Base-by-base conservation (phyloP, 2,113 vertebrate species). In the Oncorhynchus tshawytscha region DNA sequence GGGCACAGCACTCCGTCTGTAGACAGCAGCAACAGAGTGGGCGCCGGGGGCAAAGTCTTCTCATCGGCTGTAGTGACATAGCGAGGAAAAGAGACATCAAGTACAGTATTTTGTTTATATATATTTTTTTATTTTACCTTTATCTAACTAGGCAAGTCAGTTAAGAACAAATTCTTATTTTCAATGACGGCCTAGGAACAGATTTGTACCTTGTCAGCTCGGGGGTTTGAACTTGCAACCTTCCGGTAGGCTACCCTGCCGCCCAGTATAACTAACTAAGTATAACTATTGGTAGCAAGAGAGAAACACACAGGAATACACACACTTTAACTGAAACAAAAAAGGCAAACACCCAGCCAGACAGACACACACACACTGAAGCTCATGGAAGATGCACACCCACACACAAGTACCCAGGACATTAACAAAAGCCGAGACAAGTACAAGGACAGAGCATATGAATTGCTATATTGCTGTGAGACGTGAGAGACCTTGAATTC, bases 1-100 rank as follows among this genome's bases (percentile, higher is more conserved):
- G 98, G 97, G 85, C 97, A 98, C 25, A 99, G 93, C 0, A 99
- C 91, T 8, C 98, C 98, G 20, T 99, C 96, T 0, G 98, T 98
- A 24, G 97, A 99, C 4, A 99, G 94, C 80, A 99, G 84, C 83
- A 99, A 89, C 82, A 99, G 92, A 25, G 93, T 93, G 13, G 98
- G 98, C 2, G 94, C 94, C 24, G 98, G 94, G 22, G 93, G 91
- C 57, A 97, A 82, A 1, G 90, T 94, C 89, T 95, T 98, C 81
- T 99, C 97, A 0, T 98, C 96, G 51, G 89, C 98, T 99, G 88
- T 49, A 68, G 76, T 51, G 80, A 31, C 22, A 24, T 1, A 20
- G 34, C 71, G 15, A 12, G 49, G 45, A 7, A 51, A 13, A 27
- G 24, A 25, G 12, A 27, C 9, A 45, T 45, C 39, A 45, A 45